A percentile compares a stretch with the other conserved stretches of the same genome.
These are phyloP conservation scores for Strigamia crassipes DNA, from an alignment of 2,888 invertebrate genomes.

Conservation along the genomic window DNA sequence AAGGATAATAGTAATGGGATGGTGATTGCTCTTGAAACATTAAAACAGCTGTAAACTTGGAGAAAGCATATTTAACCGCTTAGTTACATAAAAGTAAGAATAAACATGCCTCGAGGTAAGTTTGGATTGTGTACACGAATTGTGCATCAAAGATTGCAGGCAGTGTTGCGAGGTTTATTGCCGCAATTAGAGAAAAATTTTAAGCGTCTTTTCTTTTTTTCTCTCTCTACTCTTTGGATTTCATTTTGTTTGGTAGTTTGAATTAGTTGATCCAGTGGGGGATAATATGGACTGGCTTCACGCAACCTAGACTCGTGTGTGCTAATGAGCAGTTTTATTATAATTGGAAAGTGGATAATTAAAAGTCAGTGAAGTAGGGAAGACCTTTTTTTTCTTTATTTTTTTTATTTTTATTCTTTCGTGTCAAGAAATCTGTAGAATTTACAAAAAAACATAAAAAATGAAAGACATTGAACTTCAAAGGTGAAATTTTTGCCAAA, in stretches of 20 bases:
- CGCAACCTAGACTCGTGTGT: conserved; percentile 17
- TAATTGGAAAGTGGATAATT: conserved; percentile 36
- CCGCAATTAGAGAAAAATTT: neutral
- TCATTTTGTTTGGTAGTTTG: conserved; percentile 14
- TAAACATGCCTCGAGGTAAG: neutral
- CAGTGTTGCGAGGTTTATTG: neutral
- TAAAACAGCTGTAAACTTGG: neutral
- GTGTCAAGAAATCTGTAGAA: neutral
- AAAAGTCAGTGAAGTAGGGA: conserved; percentile 22
- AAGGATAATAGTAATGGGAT: neutral
- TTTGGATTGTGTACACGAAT: neutral
- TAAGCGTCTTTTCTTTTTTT: neutral
- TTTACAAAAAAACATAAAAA: neutral
- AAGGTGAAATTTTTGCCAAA: neutral
- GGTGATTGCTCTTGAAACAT: neutral
- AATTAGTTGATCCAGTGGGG: conserved; percentile 24
- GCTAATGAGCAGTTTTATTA: conserved; percentile 35
- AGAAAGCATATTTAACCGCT: neutral
- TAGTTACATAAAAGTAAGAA: conserved; percentile 11
- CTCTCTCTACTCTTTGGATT: neutral
- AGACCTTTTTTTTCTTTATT: neutral
- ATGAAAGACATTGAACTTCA: neutral
- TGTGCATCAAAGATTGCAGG: neutral
- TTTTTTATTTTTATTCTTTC: no score
- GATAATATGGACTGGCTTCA: conserved; percentile 31